phyloP scores from a whole-genome alignment of 2,888 invertebrate genomes.

The Eupithecia pulchellata region DNA sequence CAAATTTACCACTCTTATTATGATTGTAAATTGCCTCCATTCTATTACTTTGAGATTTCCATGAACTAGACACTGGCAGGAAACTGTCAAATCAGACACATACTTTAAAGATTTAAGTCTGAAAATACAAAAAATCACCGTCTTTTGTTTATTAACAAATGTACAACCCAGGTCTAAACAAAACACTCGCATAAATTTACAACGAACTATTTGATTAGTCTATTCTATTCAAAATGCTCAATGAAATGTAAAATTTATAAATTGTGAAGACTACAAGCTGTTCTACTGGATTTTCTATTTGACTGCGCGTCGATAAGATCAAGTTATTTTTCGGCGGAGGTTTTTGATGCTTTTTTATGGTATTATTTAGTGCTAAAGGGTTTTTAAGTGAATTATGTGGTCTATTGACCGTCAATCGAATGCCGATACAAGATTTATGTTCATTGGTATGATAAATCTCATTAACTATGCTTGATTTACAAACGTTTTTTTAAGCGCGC shows the following conservation, averaged over 20 bases:
- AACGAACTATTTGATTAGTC: conserved; percentile 42
- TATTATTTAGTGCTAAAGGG: conserved; percentile 18
- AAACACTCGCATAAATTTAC: conserved; percentile 31
- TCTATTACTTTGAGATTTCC: no score
- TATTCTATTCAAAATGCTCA: conserved; percentile 51
- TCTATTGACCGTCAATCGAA: conserved; percentile 17
- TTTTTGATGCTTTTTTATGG: conserved; percentile 38
- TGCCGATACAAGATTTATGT: conserved; percentile 16
- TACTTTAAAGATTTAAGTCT: no score
- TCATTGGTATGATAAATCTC: conserved; percentile 8
- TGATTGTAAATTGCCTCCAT: no score
- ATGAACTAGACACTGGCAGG: no score
- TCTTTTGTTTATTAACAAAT: background rate
- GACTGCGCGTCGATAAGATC: conserved; percentile 45
- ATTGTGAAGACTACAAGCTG: conserved; percentile 46
- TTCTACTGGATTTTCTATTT: conserved; percentile 47
- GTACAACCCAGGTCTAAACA: conserved; percentile 11
- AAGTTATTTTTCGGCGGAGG: conserved; percentile 41
- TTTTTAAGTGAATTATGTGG: conserved; percentile 24
- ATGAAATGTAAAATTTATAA: conserved; percentile 54
- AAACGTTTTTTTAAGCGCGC: background rate
- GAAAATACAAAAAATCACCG: no score
- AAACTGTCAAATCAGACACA: no score
- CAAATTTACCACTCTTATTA: no score
- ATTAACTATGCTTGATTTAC: background rate